A percentile compares a stretch with the other conserved stretches of the same genome.
Conservation (phyloP, 2,113 vertebrate species). For the Bolborhynchus lineola region DNA sequence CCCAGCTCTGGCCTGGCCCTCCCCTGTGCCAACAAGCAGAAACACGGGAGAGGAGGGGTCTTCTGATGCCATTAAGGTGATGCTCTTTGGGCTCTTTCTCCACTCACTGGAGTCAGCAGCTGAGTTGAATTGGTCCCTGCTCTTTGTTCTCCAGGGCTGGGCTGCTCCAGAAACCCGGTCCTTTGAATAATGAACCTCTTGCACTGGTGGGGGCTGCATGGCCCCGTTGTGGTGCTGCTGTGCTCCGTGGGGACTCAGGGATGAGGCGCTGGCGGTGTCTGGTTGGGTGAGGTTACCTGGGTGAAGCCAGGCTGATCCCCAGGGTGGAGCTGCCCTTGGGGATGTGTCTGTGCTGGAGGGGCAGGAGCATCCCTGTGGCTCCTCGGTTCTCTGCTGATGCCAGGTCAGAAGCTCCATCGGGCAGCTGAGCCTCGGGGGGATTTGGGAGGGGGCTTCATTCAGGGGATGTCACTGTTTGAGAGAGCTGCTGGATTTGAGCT, state of each 20-base stretch:
- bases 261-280: not conserved
- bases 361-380: not conserved
- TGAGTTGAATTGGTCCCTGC: not conserved
- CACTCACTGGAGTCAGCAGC: not conserved
- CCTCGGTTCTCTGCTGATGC: not conserved
- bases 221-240: not conserved
- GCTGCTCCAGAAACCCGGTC: not conserved
- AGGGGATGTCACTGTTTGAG: not conserved
- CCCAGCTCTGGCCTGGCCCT: not conserved
- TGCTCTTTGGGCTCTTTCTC: conserved; percentile 22
- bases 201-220: not conserved
- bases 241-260: not conserved
- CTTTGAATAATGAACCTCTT: not conserved
- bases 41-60: not conserved
- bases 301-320: not conserved
- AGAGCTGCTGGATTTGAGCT: fast-evolving
- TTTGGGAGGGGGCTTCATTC: not conserved
- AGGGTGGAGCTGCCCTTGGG: not conserved
- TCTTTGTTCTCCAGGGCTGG: not conserved
- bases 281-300: not conserved
- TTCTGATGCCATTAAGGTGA: not conserved
- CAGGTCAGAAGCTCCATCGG: not conserved
- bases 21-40: not conserved
- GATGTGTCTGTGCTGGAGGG: not conserved
- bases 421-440: not conserved